Conservation (phyloP, 2,797 vertebrate species). For the Chaunax sp. region DNA sequence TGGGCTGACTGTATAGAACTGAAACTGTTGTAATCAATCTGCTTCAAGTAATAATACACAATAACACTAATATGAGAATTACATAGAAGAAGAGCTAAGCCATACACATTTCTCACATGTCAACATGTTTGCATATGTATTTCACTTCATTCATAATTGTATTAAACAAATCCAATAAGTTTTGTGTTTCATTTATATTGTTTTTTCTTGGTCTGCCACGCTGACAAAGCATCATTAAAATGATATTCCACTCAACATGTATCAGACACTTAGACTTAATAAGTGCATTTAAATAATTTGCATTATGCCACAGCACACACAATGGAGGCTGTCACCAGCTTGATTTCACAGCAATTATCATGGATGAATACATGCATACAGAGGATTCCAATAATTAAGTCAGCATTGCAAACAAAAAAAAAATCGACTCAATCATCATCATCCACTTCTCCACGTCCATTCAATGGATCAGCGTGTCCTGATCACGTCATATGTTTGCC, state of each 20-base stretch:
- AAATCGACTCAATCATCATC: background rate
- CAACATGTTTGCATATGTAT: background rate
- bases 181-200: background rate
- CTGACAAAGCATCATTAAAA: background rate
- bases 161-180: conserved; percentile 1
- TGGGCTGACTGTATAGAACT: conserved; percentile 55
- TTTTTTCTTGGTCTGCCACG: background rate
- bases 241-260: background rate
- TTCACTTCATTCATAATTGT: background rate
- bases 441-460: background rate
- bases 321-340: background rate
- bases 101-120: conserved; percentile 2
- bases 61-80: background rate
- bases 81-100: background rate
- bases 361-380: background rate
- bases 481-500: background rate
- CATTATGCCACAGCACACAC: background rate
- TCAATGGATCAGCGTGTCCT: background rate
- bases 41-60: conserved; percentile 8
- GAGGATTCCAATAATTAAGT: conserved; percentile 6
- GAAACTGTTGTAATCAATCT: conserved; percentile 34
- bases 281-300: background rate
- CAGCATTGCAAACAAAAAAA: background rate
- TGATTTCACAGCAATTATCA: background rate
- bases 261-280: background rate